Conservation (phyloP, 2,113 vertebrate genomes). For the Nanorana parkeri region DNA sequence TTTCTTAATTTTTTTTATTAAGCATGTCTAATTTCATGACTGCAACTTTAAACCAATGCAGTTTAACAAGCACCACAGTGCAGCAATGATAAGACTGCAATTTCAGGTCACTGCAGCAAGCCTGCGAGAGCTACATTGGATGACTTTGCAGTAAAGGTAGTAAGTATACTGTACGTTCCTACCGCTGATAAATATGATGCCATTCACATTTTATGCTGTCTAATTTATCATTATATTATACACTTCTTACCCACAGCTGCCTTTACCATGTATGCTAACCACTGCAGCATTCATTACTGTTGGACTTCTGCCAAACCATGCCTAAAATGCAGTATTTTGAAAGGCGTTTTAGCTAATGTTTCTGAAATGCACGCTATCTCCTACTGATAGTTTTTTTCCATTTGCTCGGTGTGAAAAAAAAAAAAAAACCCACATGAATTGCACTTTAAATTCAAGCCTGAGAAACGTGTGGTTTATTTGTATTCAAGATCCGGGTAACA, state of each 20-base stretch:
- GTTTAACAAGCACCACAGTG: not conserved
- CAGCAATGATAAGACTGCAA: conserved; percentile 20
- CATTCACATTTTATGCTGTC: not conserved
- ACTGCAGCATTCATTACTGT: conserved; percentile 28
- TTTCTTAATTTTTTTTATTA: no score
- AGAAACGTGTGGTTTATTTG: conserved; percentile 2
- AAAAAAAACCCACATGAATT: not conserved
- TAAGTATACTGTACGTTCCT: not conserved
- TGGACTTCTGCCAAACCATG: conserved; percentile 26
- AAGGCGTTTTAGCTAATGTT: conserved; percentile 35
- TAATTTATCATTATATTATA: not conserved
- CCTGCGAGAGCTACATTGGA: not conserved
- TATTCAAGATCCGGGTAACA: not conserved
- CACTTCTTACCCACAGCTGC: not conserved
- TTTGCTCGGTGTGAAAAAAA: not conserved
- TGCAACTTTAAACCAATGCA: conserved; percentile 11
- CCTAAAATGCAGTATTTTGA: conserved; percentile 34
- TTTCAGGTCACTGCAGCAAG: conserved; percentile 21
- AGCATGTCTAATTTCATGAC: no score
- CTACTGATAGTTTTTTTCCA: conserved; percentile 33
- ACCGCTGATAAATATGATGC: not conserved
- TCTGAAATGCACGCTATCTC: conserved; percentile 19
- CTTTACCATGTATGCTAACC: not conserved
- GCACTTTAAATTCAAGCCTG: conserved; percentile 15
- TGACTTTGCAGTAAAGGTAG: no score